A percentile compares a stretch with the other conserved stretches of the same genome.
These are phyloP conservation scores for Leptoclinus maculatus DNA, from an alignment of 2,797 vertebrate genomes.

Conservation along the genomic window DNA sequence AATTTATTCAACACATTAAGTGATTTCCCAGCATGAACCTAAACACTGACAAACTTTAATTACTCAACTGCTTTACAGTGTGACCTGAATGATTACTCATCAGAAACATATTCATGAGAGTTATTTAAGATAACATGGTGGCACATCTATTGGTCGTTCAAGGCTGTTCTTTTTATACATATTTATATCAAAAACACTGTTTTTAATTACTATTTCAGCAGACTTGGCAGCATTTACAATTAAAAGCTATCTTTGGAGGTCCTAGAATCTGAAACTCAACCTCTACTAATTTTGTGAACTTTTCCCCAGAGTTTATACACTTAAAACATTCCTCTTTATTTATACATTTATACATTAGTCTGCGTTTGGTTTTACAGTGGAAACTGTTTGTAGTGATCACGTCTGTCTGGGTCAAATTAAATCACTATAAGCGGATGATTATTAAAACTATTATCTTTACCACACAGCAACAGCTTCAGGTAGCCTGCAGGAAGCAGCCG, in stretches of 20 bases:
- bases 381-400: no score
- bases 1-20: slow-evolving; percentile 40
- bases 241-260: no score
- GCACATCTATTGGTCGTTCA: neutral
- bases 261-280: no score
- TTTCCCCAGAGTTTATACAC: neutral
- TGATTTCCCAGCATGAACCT: slow-evolving; percentile 12
- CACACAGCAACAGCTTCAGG: no score
- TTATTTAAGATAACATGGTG: slow-evolving; percentile 5
- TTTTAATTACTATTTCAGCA: neutral
- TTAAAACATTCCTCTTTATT: no score
- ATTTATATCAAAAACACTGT: neutral
- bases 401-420: no score
- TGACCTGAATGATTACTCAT: slow-evolving; percentile 1
- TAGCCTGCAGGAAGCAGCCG: no score
- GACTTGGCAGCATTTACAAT: neutral
- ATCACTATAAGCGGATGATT: no score
- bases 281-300: no score
- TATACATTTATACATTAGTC: no score
- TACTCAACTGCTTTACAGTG: slow-evolving; percentile 14
- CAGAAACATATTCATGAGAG: slow-evolving; percentile 7
- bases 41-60: slow-evolving; percentile 35
- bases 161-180: neutral
- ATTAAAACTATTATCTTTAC: no score
- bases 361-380: no score